Evolutionary conservation across 2,888 invertebrate genomes (phyloP).

Genomic region (Apotomis betuletana): DNA sequence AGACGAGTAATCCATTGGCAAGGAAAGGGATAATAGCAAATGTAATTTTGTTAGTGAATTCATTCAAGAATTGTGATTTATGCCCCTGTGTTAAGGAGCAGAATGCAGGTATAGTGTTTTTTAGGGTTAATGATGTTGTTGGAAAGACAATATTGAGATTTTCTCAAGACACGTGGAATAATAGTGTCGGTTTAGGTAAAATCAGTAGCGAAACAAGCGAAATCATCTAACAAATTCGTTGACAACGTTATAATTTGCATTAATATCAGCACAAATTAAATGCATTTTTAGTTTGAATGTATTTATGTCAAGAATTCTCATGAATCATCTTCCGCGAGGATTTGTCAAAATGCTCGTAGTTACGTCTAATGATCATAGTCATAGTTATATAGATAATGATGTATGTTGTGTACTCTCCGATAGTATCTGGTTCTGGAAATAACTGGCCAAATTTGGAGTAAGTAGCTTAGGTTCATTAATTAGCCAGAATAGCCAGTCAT

Average conservation of each 20-base stretch:
- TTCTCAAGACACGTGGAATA: slow-evolving; percentile 11
- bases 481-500: slow-evolving; percentile 13
- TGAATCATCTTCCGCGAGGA: too few species aligned
- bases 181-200: not conserved
- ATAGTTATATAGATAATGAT: too few species aligned
- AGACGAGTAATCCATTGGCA: slow-evolving; percentile 1
- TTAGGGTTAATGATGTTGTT: not conserved
- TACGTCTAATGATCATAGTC: too few species aligned
- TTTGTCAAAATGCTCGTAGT: too few species aligned
- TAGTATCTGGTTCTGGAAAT: too few species aligned
- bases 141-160: slow-evolving; percentile 29
- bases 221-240: not conserved
- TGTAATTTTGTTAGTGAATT: not conserved
- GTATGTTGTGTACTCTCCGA: too few species aligned
- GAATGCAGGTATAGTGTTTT: not conserved
- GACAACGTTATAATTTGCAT: not conserved
- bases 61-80: slow-evolving; percentile 21
- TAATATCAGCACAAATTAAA: not conserved
- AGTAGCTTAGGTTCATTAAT: slow-evolving; percentile 7
- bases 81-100: not conserved
- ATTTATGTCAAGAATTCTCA: too few species aligned
- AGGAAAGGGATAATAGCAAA: not conserved
- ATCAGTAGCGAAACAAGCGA: not conserved
- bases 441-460: not conserved
- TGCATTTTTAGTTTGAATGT: not conserved